Base-by-base conservation (phyloP, 2,113 vertebrate species). In the Dicrurus megarhynchus region DNA sequence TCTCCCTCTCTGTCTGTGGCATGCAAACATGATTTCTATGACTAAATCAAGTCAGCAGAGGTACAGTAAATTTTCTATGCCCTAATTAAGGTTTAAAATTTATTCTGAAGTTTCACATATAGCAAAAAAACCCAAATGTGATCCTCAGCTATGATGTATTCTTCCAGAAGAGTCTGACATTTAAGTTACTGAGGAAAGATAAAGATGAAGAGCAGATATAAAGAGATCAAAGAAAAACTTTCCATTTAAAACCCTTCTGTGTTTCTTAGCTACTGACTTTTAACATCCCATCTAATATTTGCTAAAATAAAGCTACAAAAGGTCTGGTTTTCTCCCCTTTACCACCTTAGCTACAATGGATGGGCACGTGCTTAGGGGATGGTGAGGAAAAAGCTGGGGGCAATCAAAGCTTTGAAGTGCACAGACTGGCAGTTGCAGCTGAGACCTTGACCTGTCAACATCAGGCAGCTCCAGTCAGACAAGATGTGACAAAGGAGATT, bases 381-480 rank as follows among this genome's bases (percentile, higher is more conserved):
- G 28, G 39, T 75, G 49, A 84, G 56, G 49, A 60, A 68, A 69
- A 84, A 46, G 32, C 39, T 64, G 79, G n/a, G 68, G 41, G 8
- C 21, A 86, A 65, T 56, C 50, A 80, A 88, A 77, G 78, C 68
- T 95, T 93, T 74, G 63, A 91, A 90, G 22, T 67, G 90, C 82
- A 65, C 87, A 93, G 83, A 68, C 81, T 55, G 69, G 22, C 53
- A 75, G 67, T 65, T 69, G 59, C n/a, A 41, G 52, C 39, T 27
- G 64, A 94, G 86, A 68, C 60, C 67, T 71, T 77, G 94, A 76
- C 73, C 79, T 91, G 93, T 89, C 87, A 97, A 63, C 89, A 81
- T 92, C 95, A 78, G 12, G 7, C 64, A 71, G 73, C 67, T 93
- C 61, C 92, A 79, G 68, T 39, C 85, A 86, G 85, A 86, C 3